Evolutionary conservation across 2,797 vertebrate genomes (phyloP).

Genomic region (Cirrhinus mrigala): DNA sequence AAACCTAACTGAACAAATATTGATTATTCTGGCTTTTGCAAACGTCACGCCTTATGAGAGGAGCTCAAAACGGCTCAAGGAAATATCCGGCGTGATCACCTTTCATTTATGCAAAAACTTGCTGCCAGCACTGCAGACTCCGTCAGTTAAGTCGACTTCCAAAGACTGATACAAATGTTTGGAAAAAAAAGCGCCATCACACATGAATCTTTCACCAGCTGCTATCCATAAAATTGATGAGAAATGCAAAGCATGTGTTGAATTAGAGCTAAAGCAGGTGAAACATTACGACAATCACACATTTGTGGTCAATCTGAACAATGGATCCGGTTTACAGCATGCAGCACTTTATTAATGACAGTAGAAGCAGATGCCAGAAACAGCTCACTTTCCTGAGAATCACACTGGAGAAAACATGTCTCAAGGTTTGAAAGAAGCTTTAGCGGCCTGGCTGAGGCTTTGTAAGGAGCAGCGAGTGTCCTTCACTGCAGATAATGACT

Average conservation of each 20-base stretch:
- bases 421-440: background rate
- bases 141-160: background rate
- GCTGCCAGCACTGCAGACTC: background rate
- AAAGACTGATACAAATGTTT: background rate
- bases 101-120: background rate
- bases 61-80: background rate
- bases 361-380: background rate
- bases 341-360: background rate
- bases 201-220: background rate
- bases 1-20: background rate
- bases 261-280: background rate
- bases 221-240: background rate
- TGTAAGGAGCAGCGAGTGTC: background rate
- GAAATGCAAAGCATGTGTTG: background rate
- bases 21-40: background rate
- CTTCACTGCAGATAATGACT: background rate
- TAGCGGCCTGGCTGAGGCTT: background rate
- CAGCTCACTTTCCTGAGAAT: too few relatives aligned
- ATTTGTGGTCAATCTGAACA: background rate
- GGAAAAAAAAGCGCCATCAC: background rate
- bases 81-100: background rate
- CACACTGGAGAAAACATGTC: too few relatives aligned
- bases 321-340: background rate
- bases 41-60: background rate
- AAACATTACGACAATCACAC: background rate